These are phyloP conservation scores for Spialia ferax DNA, from an alignment of 2,888 invertebrate genomes.

Conservation along the genomic window DNA sequence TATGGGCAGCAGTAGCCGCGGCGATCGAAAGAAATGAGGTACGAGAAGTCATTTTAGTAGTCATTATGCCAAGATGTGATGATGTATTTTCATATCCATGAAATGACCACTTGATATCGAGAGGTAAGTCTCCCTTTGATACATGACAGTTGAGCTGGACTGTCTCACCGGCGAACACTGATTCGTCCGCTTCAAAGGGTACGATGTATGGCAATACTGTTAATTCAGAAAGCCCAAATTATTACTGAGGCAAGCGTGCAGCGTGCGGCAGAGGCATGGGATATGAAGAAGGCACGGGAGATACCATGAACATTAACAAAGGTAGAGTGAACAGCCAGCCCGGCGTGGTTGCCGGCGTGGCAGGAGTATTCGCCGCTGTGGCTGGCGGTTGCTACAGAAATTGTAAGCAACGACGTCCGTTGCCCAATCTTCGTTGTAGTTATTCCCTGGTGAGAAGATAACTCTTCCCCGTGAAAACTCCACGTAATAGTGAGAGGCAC, in stretches of 20 bases:
- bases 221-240: slow-evolving; percentile 79
- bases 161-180: slow-evolving; percentile 90
- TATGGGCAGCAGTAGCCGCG: slow-evolving; percentile 89
- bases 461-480: slow-evolving; percentile 89
- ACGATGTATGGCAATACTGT: slow-evolving; percentile 90
- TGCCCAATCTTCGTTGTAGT: slow-evolving; percentile 87
- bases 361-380: slow-evolving; percentile 92
- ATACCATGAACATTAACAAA: slow-evolving; percentile 90
- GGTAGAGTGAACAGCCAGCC: slow-evolving; percentile 87
- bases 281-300: slow-evolving; percentile 56
- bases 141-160: slow-evolving; percentile 90
- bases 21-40: slow-evolving; percentile 91
- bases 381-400: slow-evolving; percentile 87
- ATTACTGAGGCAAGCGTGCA: slow-evolving; percentile 81
- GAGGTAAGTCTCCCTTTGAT: slow-evolving; percentile 91
- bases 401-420: slow-evolving; percentile 89
- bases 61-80: slow-evolving; percentile 87
- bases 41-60: slow-evolving; percentile 88
- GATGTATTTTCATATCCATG: slow-evolving; percentile 87
- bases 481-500: slow-evolving; percentile 91
- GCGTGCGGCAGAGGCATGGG: slow-evolving; percentile 75
- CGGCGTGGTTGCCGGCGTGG: slow-evolving; percentile 89
- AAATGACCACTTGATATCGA: slow-evolving; percentile 91
- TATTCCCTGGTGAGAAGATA: slow-evolving; percentile 84
- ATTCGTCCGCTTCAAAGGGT: slow-evolving; percentile 89